Conservation (phyloP, 2,113 vertebrate species). For the Gracilinanus agilis region DNA sequence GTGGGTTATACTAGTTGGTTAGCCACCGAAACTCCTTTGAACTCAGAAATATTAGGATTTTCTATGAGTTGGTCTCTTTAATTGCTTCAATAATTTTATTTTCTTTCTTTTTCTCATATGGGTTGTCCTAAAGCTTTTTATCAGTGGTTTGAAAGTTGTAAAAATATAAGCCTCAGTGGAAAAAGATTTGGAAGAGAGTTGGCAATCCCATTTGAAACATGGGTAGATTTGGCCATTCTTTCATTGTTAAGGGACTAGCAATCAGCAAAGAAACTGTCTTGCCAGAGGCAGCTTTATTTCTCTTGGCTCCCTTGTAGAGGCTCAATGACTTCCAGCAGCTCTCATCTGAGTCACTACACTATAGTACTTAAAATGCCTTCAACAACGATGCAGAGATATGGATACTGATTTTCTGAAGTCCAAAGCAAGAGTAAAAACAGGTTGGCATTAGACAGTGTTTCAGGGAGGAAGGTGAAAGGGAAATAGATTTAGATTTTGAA, state of each 20-base stretch:
- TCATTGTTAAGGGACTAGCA: slow-evolving; percentile 60
- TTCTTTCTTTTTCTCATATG: not conserved
- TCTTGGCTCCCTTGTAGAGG: slow-evolving; percentile 57
- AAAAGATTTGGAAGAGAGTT: not conserved
- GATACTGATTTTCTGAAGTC: slow-evolving; percentile 62
- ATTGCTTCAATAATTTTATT: slow-evolving; percentile 18
- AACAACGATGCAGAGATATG: slow-evolving; percentile 32
- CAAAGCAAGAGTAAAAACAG: not conserved
- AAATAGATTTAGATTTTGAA: not conserved
- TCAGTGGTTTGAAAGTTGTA: not conserved
- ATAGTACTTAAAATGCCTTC: slow-evolving; percentile 54
- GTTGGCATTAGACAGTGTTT: not conserved
- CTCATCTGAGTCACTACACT: slow-evolving; percentile 51
- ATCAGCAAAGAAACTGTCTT: slow-evolving; percentile 45
- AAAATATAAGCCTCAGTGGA: not conserved
- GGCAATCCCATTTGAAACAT: slow-evolving; percentile 47
- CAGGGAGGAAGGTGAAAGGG: not conserved
- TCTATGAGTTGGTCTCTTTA: not conserved
- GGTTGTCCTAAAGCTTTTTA: not conserved
- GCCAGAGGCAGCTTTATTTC: slow-evolving; percentile 39
- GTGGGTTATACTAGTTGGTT: not conserved
- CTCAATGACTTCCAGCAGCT: slow-evolving; percentile 66
- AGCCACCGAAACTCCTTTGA: no score
- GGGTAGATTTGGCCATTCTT: slow-evolving; percentile 35
- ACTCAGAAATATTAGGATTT: not conserved